Base-by-base conservation (phyloP, 2,888 invertebrate genomes). In the Drosophila buzzatii region DNA sequence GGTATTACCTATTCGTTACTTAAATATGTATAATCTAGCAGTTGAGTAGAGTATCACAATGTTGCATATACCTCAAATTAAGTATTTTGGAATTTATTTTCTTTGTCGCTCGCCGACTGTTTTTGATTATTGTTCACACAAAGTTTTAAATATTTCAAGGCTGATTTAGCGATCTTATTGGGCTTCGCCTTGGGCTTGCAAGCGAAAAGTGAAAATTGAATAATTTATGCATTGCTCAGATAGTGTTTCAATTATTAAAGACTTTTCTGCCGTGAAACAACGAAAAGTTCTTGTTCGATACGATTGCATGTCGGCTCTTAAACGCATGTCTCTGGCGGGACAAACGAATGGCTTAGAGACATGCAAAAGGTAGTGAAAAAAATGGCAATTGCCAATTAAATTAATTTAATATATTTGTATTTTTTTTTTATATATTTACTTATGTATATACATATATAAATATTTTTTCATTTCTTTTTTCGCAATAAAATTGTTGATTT, bases 361-460 rank as follows among this genome's bases (percentile, higher is more conserved):
- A 80, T 82, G 84, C 69, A 68, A 75, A 35, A 35, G 16, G 3
- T 9, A 31, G 23, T 12, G 12, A 7, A 18, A 51, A 69, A 63
- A 75, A 78, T 10, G 75, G 63, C 70, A 78, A 71, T 55, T 61
- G 61, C 62, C 68, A 83, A 89, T 83, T 85, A 83, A 70, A 72
- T 64, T 58, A 67, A 79, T 72, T 73, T 72, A 31, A 79, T 62
- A 49, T 63, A 42, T 57, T 45, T 57, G 16, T 57, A 47, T 56
- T 47, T 66, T 47, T 39, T 9, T 37, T 47, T 39, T 9, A 14
- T 37, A 14, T 39, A 16, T 14, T 39, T 39, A 27, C 27, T 16
- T 39, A 1, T 14, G 5, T 27, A 27, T 6, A 5, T 27, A 23
- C 4, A 23, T 42, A 42, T 18, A 31, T 44, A 7, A 7, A 44